These are phyloP conservation scores for Cephus runcator DNA, from an alignment of 2,888 invertebrate genomes.

Conservation along the genomic window DNA sequence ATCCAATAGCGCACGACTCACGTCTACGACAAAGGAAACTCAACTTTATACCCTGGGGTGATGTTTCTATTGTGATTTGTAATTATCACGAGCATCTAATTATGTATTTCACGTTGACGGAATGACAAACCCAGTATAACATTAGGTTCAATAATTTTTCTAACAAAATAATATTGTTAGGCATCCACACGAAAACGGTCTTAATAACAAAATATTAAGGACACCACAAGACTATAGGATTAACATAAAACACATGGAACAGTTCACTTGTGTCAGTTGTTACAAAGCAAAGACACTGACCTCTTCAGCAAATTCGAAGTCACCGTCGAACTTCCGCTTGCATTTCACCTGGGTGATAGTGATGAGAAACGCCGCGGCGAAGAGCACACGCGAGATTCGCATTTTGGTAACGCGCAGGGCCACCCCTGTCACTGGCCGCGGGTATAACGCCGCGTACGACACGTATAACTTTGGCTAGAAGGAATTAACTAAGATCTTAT, in stretches of 20 bases:
- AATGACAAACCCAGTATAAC: background rate
- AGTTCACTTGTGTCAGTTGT: background rate
- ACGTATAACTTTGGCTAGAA: background rate
- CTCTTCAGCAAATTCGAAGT: conserved; percentile 84
- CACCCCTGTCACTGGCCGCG: background rate
- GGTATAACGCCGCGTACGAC: background rate
- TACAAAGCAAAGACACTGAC: conserved; percentile 64
- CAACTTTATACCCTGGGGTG: background rate
- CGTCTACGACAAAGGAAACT: background rate
- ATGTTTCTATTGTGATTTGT: background rate
- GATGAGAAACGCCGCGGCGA: conserved; percentile 62
- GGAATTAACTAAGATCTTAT: background rate
- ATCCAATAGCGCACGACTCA: background rate
- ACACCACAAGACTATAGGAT: background rate
- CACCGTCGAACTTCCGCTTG: conserved; percentile 80
- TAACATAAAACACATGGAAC: background rate
- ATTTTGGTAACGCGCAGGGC: conserved; percentile 39
- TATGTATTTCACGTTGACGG: background rate
- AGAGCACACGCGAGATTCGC: conserved; percentile 66
- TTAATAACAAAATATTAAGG: background rate
- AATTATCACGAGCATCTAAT: background rate
- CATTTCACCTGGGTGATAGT: conserved; percentile 67
- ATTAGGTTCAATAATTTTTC: background rate
- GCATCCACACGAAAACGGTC: background rate
- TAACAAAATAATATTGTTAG: background rate